Evolutionary conservation across 2,113 vertebrate species (phyloP).

Genomic region (Mirza zaza): DNA sequence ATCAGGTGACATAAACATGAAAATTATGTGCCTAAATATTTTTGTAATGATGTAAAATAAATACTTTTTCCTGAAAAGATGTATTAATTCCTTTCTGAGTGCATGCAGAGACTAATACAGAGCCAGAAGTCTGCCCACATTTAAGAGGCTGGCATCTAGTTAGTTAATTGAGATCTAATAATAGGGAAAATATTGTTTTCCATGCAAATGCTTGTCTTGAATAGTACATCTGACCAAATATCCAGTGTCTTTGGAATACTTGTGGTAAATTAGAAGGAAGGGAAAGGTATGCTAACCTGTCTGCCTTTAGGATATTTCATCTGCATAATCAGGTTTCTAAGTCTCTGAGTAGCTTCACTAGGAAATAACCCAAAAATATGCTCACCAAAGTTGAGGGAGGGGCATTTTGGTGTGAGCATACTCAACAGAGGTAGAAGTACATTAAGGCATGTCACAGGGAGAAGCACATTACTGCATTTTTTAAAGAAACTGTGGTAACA

Average conservation of each 20-base stretch:
- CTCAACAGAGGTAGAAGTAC: background rate
- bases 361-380: background rate
- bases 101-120: background rate
- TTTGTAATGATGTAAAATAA: constrained; percentile 87
- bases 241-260: background rate
- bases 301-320: background rate
- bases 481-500: background rate
- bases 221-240: background rate
- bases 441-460: background rate
- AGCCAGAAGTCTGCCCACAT: background rate
- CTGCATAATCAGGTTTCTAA: background rate
- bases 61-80: constrained; percentile 74
- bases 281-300: background rate
- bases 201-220: background rate
- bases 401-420: background rate
- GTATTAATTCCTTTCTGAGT: constrained; percentile 13
- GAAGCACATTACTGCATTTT: background rate
- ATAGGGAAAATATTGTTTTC: background rate
- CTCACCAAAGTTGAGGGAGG: background rate
- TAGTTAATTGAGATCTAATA: background rate
- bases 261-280: background rate
- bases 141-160: background rate
- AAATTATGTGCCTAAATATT: constrained; percentile 84
- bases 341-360: background rate
- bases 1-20: constrained; percentile 70